Evolutionary conservation across 2,113 vertebrate genomes (phyloP), one percentile per base, ranked within the genome.

Genomic region (Eurypyga helias): DNA sequence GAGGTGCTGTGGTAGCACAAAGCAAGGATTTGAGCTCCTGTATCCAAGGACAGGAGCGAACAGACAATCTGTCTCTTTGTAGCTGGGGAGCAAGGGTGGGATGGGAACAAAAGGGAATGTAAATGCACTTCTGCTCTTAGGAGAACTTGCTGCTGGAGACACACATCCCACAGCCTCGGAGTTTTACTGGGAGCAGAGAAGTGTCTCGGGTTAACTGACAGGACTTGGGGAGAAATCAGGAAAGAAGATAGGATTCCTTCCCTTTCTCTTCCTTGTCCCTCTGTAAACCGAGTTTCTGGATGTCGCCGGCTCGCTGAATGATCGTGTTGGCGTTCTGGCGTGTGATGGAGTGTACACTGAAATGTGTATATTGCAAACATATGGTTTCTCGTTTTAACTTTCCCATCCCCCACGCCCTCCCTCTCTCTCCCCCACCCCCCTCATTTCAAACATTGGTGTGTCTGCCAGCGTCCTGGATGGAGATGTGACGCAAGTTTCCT

Each of bases 361-460:
- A 83, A 85, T 91, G 95, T 91, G 82, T 93, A 23, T 91, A 90
- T 94, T 88, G 62, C 93, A 91, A 94, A 88, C 93, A 88, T 95
- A 88, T 69, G 84, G 78, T 85, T 95, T 94, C 88, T 95, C 81
- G 90, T 93, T 91, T 91, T 93, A 89, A 91, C 87, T 91, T 69
- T 41, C 21, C 61, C 6, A 25, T 83, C 54, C 80, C 60, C 69
- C 57, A 1, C 33, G 7, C 45, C 25, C 41, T 41, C 12, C 24
- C 83, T n/a, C n/a, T n/a, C n/a, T n/a, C n/a, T n/a, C n/a, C n/a
- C n/a, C n/a, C n/a, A n/a, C 25, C 41, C 12, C 12, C 24, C 83
- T 87, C 73, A 1, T 76, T 87, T 89, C 91, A 95, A 96, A 58
- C 91, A 12, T 43, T 76, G 69, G 13, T 65, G 77, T 91, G 86